These are phyloP conservation scores for Strix uralensis DNA, from an alignment of 2,113 vertebrate species.

Conservation along the genomic window DNA sequence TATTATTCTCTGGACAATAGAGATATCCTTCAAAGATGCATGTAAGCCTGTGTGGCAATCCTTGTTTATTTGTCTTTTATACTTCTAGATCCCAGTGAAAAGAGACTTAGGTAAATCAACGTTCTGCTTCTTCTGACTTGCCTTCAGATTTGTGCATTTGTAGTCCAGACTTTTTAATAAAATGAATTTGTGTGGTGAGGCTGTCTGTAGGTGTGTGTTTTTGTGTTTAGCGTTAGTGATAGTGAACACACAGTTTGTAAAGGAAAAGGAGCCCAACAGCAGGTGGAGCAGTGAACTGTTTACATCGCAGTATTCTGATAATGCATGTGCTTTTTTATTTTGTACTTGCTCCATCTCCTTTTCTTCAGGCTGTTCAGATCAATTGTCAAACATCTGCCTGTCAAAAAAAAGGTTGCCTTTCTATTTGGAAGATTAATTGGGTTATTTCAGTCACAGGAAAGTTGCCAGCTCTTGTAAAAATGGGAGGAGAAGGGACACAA, in stretches of 20 bases:
- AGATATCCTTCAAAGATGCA: constrained; percentile 33
- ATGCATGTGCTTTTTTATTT: background rate
- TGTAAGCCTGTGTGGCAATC: background rate
- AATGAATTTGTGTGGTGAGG: background rate
- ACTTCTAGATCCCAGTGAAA: background rate
- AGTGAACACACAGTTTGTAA: background rate
- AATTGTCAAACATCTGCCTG: constrained; percentile 28
- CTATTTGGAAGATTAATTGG: constrained; percentile 33
- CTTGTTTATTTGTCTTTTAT: background rate
- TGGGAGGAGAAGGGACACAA: constrained; percentile 7
- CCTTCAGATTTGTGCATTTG: background rate
- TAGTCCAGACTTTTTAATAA: background rate
- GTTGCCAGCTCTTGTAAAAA: background rate
- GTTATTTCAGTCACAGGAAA: constrained; percentile 22
- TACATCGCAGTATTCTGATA: background rate
- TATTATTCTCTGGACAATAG: background rate
- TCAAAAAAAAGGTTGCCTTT: background rate
- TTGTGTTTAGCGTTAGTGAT: background rate
- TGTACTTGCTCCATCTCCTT: background rate
- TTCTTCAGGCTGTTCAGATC: background rate
- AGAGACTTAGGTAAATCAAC: constrained; percentile 5
- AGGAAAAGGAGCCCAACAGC: constrained; percentile 15
- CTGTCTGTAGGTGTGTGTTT: background rate
- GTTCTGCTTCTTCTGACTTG: background rate
- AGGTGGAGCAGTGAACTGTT: constrained; percentile 52